Evolutionary conservation across 1,140 invertebrate genomes (phyloP).

Genomic region (Drosophila parabipectinata): DNA sequence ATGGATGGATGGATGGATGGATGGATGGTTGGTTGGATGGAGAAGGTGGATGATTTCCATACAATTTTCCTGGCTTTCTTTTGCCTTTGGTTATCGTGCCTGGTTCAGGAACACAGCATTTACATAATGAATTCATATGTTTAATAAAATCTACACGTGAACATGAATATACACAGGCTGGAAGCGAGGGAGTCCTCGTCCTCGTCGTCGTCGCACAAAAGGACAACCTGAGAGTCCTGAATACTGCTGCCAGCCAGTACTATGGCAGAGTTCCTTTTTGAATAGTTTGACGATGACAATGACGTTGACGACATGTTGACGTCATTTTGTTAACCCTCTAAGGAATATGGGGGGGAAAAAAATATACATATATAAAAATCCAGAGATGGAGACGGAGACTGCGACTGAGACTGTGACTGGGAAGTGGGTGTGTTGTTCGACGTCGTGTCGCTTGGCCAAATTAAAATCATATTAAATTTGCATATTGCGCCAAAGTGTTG

Average conservation of each 20-base stretch:
- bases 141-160: slow-evolving; percentile 82
- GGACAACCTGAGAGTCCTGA: slow-evolving; percentile 44
- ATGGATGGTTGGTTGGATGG: too few relatives aligned
- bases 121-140: slow-evolving; percentile 83
- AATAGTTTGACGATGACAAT: slow-evolving; percentile 62
- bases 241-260: background rate
- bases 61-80: slow-evolving; percentile 56
- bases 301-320: slow-evolving; percentile 38
- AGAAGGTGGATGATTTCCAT: slow-evolving; percentile 57
- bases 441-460: slow-evolving; percentile 43
- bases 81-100: slow-evolving; percentile 23
- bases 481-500: slow-evolving; percentile 58
- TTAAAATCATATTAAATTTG: slow-evolving; percentile 82
- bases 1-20: too few relatives aligned
- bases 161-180: slow-evolving; percentile 43
- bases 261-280: slow-evolving; percentile 23
- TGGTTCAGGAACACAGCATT: slow-evolving; percentile 46
- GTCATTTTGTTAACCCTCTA: slow-evolving; percentile 12
- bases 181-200: background rate
- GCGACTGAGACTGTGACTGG: slow-evolving; percentile 1
- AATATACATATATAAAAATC: background rate
- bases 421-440: background rate
- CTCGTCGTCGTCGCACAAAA: slow-evolving; percentile 23
- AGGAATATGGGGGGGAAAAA: background rate
- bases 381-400: background rate